A percentile compares a stretch with the other conserved stretches of the same genome.
Conservation (phyloP, 2,797 vertebrate genomes). For the Coracias cyanogaster region DNA sequence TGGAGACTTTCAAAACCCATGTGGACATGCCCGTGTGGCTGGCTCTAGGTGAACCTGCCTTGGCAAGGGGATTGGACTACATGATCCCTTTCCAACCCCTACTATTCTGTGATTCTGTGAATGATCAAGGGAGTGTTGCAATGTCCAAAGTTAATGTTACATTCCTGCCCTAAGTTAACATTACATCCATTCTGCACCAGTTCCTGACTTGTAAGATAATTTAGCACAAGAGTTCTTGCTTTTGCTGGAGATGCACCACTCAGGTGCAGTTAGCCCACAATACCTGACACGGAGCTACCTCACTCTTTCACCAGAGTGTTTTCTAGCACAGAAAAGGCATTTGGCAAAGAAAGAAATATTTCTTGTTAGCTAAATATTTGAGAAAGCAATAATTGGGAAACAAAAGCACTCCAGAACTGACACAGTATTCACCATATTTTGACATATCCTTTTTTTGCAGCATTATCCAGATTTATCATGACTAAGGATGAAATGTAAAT, state of each 20-base stretch:
- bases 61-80: too few species aligned
- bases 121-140: not conserved
- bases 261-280: not conserved
- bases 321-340: constrained; percentile 2
- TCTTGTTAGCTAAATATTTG: constrained; percentile 13
- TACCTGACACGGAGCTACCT: not conserved
- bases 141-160: not conserved
- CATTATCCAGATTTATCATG: not conserved
- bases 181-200: not conserved
- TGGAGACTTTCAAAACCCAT: too few species aligned
- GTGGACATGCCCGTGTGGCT: too few species aligned
- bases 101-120: too few species aligned
- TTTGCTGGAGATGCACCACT: not conserved
- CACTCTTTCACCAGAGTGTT: not conserved
- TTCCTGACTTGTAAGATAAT: constrained; percentile 20
- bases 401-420: not conserved
- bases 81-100: too few species aligned
- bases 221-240: not conserved
- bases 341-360: constrained; percentile 28
- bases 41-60: too few species aligned
- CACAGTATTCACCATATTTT: not conserved
- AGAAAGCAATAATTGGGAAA: constrained; percentile 38
- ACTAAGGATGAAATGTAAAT: not conserved
- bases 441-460: not conserved
- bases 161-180: not conserved